Evolutionary conservation across 2,113 vertebrate genomes (phyloP).

Genomic region (Alces alces): DNA sequence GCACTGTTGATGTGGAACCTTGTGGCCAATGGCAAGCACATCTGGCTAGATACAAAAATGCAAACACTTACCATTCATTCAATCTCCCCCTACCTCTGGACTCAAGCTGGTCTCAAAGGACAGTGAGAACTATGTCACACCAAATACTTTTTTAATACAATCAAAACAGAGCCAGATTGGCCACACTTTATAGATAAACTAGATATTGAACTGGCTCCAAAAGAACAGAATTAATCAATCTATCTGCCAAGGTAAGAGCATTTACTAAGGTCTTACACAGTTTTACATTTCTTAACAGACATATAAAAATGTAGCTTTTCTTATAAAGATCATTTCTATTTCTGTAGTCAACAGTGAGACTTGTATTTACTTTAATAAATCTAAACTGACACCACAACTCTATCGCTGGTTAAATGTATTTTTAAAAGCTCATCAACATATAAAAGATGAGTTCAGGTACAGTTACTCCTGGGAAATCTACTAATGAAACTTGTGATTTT

Average conservation of each 20-base stretch:
- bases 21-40: neutral
- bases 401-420: neutral
- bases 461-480: neutral
- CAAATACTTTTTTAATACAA: neutral
- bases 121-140: neutral
- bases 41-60: neutral
- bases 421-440: slow-evolving; percentile 20
- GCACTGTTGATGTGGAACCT: neutral
- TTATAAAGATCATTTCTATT: neutral
- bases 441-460: neutral
- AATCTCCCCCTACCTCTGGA: neutral
- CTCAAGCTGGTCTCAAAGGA: neutral
- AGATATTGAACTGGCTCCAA: neutral
- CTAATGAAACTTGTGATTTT: slow-evolving; percentile 23
- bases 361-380: neutral
- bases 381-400: neutral
- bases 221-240: neutral
- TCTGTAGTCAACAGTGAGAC: neutral
- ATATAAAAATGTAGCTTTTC: neutral
- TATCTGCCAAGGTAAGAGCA: neutral
- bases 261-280: neutral
- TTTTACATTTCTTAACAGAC: slow-evolving; percentile 16
- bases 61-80: neutral
- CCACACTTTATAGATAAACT: neutral
- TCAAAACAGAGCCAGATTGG: neutral